Evolutionary conservation across 1,140 invertebrate species (phyloP).

Genomic region (Bombus consobrinus): DNA sequence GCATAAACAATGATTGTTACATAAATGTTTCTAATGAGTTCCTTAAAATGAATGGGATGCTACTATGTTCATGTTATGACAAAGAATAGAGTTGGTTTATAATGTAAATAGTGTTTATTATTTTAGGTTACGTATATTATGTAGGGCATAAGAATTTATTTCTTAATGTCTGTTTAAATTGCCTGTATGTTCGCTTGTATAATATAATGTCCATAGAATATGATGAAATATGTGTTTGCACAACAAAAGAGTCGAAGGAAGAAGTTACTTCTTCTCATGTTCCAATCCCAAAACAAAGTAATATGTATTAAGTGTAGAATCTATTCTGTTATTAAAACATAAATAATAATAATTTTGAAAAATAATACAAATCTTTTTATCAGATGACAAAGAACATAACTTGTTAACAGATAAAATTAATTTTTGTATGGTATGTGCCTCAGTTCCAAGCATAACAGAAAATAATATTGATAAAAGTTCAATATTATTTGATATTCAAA

Average conservation of each 20-base stretch:
- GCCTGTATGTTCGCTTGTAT: neutral
- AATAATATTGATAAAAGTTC: neutral
- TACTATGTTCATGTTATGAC: conserved; percentile 9
- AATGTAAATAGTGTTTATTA: neutral
- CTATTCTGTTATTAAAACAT: too few species aligned
- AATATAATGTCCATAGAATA: neutral
- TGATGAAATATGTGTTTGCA: neutral
- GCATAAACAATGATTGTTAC: neutral
- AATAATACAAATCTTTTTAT: neutral
- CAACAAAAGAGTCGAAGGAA: neutral
- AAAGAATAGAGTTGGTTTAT: too few species aligned
- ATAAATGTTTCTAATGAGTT: neutral
- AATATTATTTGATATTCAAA: conserved; percentile 17
- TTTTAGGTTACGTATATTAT: conserved; percentile 27
- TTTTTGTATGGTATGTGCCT: neutral
- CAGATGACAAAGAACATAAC: neutral
- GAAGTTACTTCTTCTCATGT: neutral
- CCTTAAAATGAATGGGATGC: neutral
- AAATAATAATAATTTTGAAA: neutral
- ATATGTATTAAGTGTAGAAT: neutral
- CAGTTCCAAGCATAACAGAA: neutral
- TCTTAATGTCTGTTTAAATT: conserved; percentile 8
- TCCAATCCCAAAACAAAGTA: neutral
- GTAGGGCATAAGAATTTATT: neutral
- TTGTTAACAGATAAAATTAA: neutral